Evolutionary conservation across 2,888 invertebrate species (phyloP).

Genomic region (Anthoptus insignis): DNA sequence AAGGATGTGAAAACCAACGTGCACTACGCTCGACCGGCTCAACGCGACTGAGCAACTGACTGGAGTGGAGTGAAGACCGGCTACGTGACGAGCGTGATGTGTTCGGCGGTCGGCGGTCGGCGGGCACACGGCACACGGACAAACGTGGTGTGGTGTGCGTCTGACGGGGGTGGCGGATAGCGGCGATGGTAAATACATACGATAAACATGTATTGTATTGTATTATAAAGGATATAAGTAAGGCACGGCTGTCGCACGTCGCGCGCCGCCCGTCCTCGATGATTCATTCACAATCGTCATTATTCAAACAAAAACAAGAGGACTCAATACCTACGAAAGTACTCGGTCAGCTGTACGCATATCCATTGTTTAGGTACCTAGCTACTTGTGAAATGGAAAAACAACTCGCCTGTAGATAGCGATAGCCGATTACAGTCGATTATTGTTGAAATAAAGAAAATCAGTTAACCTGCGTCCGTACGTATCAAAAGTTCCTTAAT

Average conservation of each 20-base stretch:
- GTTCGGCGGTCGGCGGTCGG: conserved; percentile 42
- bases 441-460: no score
- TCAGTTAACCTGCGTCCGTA: no score
- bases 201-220: conserved; percentile 10
- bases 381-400: background rate
- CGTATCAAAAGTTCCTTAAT: no score
- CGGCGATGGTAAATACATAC: conserved; percentile 31
- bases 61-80: background rate
- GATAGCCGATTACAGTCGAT: background rate
- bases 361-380: conserved; percentile 2
- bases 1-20: conserved; percentile 58
- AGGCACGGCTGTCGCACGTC: conserved; percentile 15
- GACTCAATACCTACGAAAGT: conserved; percentile 7
- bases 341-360: background rate
- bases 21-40: conserved; percentile 67
- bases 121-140: conserved; percentile 40
- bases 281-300: conserved; percentile 60
- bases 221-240: conserved; percentile 7
- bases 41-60: conserved; percentile 74
- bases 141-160: conserved; percentile 49
- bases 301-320: conserved; percentile 49
- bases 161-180: conserved; percentile 50
- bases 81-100: conserved; percentile 30
- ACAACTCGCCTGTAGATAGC: background rate
- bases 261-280: conserved; percentile 53